Evolutionary conservation across 2,797 vertebrate species (phyloP).

Genomic region (Falco biarmicus): DNA sequence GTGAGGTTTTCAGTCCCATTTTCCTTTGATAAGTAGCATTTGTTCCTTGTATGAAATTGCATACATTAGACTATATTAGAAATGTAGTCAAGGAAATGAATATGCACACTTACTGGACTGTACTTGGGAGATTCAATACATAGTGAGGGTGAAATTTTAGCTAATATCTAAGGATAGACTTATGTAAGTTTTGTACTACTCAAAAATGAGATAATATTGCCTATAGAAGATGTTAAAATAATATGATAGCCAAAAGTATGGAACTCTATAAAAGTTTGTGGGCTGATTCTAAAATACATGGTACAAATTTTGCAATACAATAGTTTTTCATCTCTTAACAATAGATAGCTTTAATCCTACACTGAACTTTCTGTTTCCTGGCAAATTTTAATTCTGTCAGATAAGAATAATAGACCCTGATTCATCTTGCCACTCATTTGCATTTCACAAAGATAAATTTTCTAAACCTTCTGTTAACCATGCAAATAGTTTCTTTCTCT

Average conservation of each 20-base stretch:
- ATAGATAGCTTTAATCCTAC: neutral
- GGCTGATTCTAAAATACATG: neutral
- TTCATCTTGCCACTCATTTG: neutral
- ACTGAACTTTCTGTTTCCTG: neutral
- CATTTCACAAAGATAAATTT: neutral
- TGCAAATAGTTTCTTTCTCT: neutral
- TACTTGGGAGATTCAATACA: neutral
- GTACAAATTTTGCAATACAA: neutral
- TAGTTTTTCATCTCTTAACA: neutral
- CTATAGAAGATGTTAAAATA: neutral
- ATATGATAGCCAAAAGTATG: neutral
- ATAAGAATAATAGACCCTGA: neutral
- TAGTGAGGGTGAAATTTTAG: neutral
- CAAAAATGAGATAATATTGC: neutral
- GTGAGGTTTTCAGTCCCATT: neutral
- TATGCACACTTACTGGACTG: neutral
- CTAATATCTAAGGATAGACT: neutral
- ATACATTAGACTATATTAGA: neutral
- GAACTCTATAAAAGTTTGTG: neutral
- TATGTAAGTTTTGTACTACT: neutral
- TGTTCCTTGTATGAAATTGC: neutral
- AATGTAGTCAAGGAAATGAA: neutral
- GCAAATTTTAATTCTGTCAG: conserved; percentile 14
- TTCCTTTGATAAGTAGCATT: neutral
- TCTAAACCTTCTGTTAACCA: neutral